Evolutionary conservation across 2,113 vertebrate species (phyloP).

Genomic region (Grantiella picta): DNA sequence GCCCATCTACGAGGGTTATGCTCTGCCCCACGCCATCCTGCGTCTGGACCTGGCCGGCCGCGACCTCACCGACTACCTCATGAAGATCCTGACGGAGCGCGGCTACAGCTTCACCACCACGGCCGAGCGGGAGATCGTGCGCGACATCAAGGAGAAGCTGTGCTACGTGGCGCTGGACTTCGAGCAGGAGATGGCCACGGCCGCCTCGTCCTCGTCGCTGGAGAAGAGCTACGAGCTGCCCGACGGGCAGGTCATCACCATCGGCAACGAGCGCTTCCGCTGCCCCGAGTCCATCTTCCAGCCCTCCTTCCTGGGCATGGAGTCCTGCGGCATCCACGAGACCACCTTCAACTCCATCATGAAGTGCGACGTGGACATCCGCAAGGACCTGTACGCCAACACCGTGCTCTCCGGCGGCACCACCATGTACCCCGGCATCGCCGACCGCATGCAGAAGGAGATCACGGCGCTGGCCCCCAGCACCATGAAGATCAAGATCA

Average conservation of each 20-base stretch:
- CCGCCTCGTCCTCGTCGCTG: constrained; percentile 47
- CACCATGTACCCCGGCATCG: constrained; percentile 73
- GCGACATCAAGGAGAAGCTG: constrained; percentile 76
- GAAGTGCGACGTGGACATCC: constrained; percentile 68
- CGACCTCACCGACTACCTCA: constrained; percentile 73
- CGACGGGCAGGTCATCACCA: constrained; percentile 73
- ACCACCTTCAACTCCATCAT: constrained; percentile 67
- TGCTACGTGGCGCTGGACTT: constrained; percentile 74
- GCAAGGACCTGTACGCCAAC: constrained; percentile 70
- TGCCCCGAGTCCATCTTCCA: constrained; percentile 76
- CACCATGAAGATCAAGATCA: constrained; percentile 73
- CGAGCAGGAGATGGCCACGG: constrained; percentile 70
- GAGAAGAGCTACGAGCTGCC: constrained; percentile 75
- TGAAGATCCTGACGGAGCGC: constrained; percentile 71
- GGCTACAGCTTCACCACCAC: constrained; percentile 74
- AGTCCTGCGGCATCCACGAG: constrained; percentile 68
- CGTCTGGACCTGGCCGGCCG: constrained; percentile 69
- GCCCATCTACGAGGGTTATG: constrained; percentile 71
- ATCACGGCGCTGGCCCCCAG: constrained; percentile 43
- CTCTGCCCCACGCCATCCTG: constrained; percentile 61
- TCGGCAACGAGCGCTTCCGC: constrained; percentile 68
- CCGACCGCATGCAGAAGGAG: constrained; percentile 74
- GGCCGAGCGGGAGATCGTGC: constrained; percentile 69
- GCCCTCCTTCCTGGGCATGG: constrained; percentile 70
- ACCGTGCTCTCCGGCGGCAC: constrained; percentile 66